Base-by-base conservation (phyloP, 2,113 vertebrate genomes). In the Cololabis saira region DNA sequence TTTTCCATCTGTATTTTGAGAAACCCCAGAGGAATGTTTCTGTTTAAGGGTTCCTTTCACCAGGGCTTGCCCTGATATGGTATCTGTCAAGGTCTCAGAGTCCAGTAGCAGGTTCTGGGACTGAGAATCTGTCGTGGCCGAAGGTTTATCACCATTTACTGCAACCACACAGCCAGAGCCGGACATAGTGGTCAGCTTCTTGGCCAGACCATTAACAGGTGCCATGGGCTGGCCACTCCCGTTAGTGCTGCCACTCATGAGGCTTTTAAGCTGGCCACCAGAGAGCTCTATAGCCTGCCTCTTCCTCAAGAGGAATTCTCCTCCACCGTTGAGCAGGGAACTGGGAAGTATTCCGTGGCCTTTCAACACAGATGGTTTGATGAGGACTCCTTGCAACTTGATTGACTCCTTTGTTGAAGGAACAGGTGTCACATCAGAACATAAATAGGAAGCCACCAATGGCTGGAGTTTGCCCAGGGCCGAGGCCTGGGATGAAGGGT, bases 301-400 rank as follows among this genome's bases (percentile, higher is more conserved):
- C 76, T 96, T 96, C 88, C 96, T 95, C 74, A 95, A 90, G 87
- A 94, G 89, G 77, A 95, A 93, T 76, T 95, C 96, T 18, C 92
- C 92, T 2, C 91, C 91, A 22, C 89, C 92, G 91, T 94, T 94
- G 70, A 95, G 90, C 89, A 96, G 93, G 58, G 96, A 93, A 89
- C 93, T 92, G 89, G 95, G 95, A 89, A 97, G 90, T 54, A 97
- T 92, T 82, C 95, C 89, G 90, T 96, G 95, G 82, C 93, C 93
- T 90, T 98, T 98, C 80, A 98, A 91, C 86, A 96, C 95, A 71
- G 95, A 94, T 91, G 96, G 96, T 92, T 97, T 98, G 89, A 96
- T 95, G 89, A 98, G 95, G 90, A 98, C 95, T 71, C 96, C 95
- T 93, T 96, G 95, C 83, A 98, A 93, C 90, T 97, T 98, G 87